These are phyloP conservation scores for Panzeria rudis DNA, from an alignment of 2,888 invertebrate genomes.

Conservation along the genomic window DNA sequence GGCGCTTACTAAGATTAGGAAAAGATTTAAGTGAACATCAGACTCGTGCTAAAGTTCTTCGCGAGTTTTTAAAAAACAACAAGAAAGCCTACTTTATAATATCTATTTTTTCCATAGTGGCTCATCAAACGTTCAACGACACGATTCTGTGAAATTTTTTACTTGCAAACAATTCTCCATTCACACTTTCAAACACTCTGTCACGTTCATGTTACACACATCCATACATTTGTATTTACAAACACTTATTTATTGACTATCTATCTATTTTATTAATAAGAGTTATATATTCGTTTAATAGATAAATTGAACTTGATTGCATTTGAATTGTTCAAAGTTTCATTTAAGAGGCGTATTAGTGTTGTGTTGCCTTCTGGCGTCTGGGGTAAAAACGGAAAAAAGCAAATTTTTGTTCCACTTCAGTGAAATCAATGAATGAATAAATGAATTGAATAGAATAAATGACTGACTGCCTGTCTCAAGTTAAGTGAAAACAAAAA, in stretches of 20 bases:
- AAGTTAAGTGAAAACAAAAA: neutral
- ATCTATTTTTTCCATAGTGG: too few species aligned
- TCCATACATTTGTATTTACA: neutral
- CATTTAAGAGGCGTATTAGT: constrained; percentile 62
- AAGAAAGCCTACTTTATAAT: too few species aligned
- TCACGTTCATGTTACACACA: neutral
- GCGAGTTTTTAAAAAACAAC: too few species aligned
- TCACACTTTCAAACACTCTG: neutral
- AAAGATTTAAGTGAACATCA: too few species aligned
- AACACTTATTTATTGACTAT: constrained; percentile 20
- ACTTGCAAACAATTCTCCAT: neutral
- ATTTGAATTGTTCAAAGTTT: constrained; percentile 63
- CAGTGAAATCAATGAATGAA: constrained; percentile 65
- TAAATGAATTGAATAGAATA: constrained; percentile 53
- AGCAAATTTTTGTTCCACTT: constrained; percentile 62
- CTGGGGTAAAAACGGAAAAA: constrained; percentile 43
- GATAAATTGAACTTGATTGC: constrained; percentile 70
- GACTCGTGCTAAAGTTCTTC: too few species aligned
- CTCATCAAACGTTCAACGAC: too few species aligned
- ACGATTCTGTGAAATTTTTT: too few species aligned
- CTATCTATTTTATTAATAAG: constrained; percentile 46
- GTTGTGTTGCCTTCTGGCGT: constrained; percentile 58
- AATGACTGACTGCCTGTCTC: constrained; percentile 48
- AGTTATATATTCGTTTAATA: constrained; percentile 53
- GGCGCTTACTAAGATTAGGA: too few species aligned